These are phyloP conservation scores for Acyrthosiphon pisum DNA, from an alignment of 1,140 invertebrate genomes.

Conservation along the genomic window DNA sequence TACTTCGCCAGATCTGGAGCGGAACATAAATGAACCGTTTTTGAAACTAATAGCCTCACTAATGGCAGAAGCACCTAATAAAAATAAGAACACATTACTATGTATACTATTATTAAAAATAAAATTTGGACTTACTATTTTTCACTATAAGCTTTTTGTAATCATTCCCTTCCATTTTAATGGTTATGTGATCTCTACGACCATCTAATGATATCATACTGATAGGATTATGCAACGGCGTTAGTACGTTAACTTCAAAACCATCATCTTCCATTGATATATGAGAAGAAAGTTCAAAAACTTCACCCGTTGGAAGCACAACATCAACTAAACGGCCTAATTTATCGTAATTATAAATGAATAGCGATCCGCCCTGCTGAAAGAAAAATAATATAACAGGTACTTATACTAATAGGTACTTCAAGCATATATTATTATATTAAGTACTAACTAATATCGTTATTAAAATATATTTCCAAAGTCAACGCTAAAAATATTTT, in stretches of 20 bases:
- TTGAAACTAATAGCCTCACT: slow-evolving; percentile 75
- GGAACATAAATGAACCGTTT: slow-evolving; percentile 78
- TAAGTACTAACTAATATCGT: background rate
- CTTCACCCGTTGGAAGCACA: slow-evolving; percentile 89
- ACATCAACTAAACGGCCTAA: slow-evolving; percentile 83
- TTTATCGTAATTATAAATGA: slow-evolving; percentile 87
- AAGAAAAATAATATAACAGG: background rate
- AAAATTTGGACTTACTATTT: slow-evolving; percentile 60
- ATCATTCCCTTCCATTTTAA: slow-evolving; percentile 62
- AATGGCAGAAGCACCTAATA: slow-evolving; percentile 59
- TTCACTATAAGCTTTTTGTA: slow-evolving; percentile 61
- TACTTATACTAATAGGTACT: too few relatives aligned
- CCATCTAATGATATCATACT: slow-evolving; percentile 59
- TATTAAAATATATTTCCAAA: background rate
- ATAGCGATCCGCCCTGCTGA: slow-evolving; percentile 79
- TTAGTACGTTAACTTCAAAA: slow-evolving; percentile 73
- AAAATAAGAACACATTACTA: background rate
- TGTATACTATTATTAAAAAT: background rate
- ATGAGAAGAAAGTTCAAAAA: slow-evolving; percentile 77
- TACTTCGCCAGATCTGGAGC: slow-evolving; percentile 72
- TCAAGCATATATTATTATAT: background rate
- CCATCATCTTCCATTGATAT: slow-evolving; percentile 75
- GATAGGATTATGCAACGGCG: slow-evolving; percentile 60
- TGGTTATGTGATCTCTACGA: slow-evolving; percentile 55
- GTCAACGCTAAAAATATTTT: background rate